Evolutionary conservation across 2,113 vertebrate genomes (phyloP), one percentile per base, ranked within the genome.

Genomic region (Trematomus loennbergii): DNA sequence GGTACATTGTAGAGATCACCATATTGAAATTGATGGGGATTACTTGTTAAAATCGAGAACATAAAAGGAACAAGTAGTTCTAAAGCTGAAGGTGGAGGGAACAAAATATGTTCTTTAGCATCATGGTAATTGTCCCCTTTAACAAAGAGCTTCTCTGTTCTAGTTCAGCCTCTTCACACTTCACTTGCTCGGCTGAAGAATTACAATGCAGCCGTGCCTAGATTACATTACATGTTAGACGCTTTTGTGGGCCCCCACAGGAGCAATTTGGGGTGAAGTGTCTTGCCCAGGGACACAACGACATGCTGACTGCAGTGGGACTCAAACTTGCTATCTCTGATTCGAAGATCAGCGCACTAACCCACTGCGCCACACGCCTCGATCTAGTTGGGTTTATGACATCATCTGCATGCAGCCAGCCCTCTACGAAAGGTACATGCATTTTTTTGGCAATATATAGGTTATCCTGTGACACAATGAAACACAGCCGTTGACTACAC

Each of bases 121-220:
- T 72, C 22, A n/a, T 15, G 53, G 49, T 63, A n/a, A 59, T 75
- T 58, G 13, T 40, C 5, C 55, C 16, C 40, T 13, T 46, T 29
- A 75, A 69, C 77, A 84, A 88, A 77, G 59, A 80, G n/a, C 48
- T 12, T 0, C 48, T 66, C 15, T 78, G 50, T 72, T 76, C 22
- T 29, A 18, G 4, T 45, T 45, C 59, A 54, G 75, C 22, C 40
- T 55, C 54, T 62, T 64, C 46, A 71, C 72, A 62, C 76, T 73
- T 66, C 58, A 72, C 57, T 72, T 43, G 40, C 70, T 77, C 10
- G 3, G 59, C 53, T 62, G 50, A 82, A 46, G n/a, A 79, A 75
- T 84, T 52, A 67, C 22, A 29, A 66, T 5, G 36, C 66, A 69
- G n/a, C 45, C 29, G 2, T 25, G 55, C 29, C 36, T 13, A 1